Evolutionary conservation across 2,888 invertebrate species (phyloP), one percentile per base, ranked within the genome.

Genomic region (Deroplatys truncata): DNA sequence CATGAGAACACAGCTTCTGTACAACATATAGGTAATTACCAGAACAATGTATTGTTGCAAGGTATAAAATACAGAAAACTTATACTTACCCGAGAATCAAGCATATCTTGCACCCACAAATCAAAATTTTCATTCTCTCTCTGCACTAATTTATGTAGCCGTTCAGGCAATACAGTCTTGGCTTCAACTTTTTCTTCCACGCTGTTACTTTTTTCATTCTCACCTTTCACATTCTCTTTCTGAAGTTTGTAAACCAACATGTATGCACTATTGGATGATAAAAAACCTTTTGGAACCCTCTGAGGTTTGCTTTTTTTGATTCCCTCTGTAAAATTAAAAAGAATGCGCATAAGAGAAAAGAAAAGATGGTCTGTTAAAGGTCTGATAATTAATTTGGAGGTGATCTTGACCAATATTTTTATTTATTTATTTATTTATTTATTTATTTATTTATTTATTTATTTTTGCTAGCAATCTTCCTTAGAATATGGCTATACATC

Each of bases 231-330:
- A 72, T 72, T 29, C 28, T 88, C 35, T 88, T 20, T 31, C 72
- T 88, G 56, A n/a, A 25, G 28, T 25, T 72, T 85, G 72, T 88
- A 87, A n/a, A 87, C 87, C 13, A 87, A 35, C 87, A 87, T 87
- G 28, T 87, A 87, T 28, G 87, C 85, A 72, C 95, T 95, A 90
- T 94, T 94, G 2, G 96, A 95, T 1, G 94, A 93, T 85, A 95
- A 93, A 90, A 92, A 93, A 56, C 94, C 94, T 91, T 94, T 94
- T 43, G 93, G 93, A 85, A 93, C 92, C 86, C 93, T 92, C 0
- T 93, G 93, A 28, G 93, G 92, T 92, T 94, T 93, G 85, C 91
- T 91, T 90, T 91, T 91, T 89, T 92, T 91, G 29, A 84, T 88
- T 8, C 88, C 88, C 20, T 88, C 88, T 88, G 83, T 0, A 87